Evolutionary conservation across 2,888 invertebrate genomes (phyloP).

Genomic region (Gasteruption jaculator): DNA sequence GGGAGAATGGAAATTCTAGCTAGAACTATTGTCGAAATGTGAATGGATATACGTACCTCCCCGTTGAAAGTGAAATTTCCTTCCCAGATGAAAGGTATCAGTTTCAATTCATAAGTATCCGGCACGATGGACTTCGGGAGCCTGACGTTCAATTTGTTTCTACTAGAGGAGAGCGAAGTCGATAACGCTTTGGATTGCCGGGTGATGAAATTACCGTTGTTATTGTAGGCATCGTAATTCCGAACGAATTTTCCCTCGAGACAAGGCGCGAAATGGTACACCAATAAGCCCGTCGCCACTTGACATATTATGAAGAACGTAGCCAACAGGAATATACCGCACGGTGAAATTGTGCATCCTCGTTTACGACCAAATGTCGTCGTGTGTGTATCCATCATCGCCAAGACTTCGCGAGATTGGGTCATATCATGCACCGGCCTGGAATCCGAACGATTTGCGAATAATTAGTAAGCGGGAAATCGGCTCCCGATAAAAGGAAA

Average conservation of each 20-base stretch:
- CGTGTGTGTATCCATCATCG: conserved; percentile 62
- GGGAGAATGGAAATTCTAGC: no score
- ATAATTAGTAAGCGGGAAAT: no score
- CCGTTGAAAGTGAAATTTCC: conserved; percentile 79
- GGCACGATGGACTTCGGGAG: conserved; percentile 67
- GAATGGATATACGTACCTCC: conserved; percentile 49
- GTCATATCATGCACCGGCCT: no score
- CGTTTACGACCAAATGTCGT: conserved; percentile 64
- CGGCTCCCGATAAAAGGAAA: no score
- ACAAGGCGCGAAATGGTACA: conserved; percentile 72
- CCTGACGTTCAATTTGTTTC: conserved; percentile 60
- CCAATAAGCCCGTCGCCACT: conserved; percentile 68
- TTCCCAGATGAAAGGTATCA: conserved; percentile 69
- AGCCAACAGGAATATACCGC: conserved; percentile 60
- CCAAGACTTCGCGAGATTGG: conserved; percentile 51
- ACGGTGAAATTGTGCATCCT: conserved; percentile 64
- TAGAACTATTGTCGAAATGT: no score
- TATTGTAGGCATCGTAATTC: conserved; percentile 22
- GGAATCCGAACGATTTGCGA: no score
- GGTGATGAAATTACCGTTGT: no score
- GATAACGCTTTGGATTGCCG: conserved; percentile 23
- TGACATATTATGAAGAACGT: conserved; percentile 63
- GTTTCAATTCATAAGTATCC: conserved; percentile 64
- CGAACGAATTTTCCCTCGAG: conserved; percentile 52
- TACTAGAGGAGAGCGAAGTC: conserved; percentile 27